A percentile compares a stretch with the other conserved stretches of the same genome.
These are phyloP conservation scores for Melanogrammus aeglefinus DNA, from an alignment of 2,797 vertebrate genomes.

Conservation along the genomic window DNA sequence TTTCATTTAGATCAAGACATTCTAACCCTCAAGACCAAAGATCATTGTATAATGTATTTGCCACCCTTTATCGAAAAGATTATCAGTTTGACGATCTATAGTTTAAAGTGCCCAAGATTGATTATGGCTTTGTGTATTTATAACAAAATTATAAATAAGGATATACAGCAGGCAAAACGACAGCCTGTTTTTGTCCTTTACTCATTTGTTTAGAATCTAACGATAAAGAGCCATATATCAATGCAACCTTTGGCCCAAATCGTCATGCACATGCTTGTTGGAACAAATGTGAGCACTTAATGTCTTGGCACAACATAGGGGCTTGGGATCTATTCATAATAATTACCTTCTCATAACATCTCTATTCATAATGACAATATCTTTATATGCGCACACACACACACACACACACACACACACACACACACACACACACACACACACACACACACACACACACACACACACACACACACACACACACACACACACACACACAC, in stretches of 20 bases:
- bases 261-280: not conserved
- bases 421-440: not conserved
- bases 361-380: not conserved
- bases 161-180: not conserved
- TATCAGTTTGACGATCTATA: not conserved
- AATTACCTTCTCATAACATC: not conserved
- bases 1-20: not conserved
- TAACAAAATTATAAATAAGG: not conserved
- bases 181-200: not conserved
- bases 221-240: not conserved
- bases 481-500: not conserved
- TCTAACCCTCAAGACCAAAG: not conserved
- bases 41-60: not conserved
- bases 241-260: constrained; percentile 6
- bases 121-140: not conserved
- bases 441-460: not conserved
- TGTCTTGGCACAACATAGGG: not conserved
- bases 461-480: too few relatives aligned
- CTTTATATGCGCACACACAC: not conserved
- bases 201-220: not conserved
- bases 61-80: not conserved
- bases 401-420: not conserved
- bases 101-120: not conserved
- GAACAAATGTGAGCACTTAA: not conserved
- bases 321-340: not conserved